Evolutionary conservation across 2,797 vertebrate species (phyloP).

Genomic region (Nothura maculosa): DNA sequence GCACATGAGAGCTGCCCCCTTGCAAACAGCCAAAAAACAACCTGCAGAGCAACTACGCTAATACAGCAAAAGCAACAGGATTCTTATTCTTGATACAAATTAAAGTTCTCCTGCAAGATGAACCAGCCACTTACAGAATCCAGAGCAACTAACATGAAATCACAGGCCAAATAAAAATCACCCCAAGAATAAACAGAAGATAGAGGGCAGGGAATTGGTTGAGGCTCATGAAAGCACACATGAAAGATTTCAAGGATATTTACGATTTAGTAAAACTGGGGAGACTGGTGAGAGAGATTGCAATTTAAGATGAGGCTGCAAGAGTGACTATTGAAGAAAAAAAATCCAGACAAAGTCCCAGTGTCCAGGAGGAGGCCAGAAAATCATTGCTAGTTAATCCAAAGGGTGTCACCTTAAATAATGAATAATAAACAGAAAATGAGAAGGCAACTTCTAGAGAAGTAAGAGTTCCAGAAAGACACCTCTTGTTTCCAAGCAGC

Average conservation of each 20-base stretch:
- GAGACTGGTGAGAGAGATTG: neutral
- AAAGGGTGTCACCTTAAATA: neutral
- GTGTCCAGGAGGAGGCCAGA: neutral
- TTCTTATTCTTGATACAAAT: neutral
- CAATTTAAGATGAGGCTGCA: slow-evolving; percentile 12
- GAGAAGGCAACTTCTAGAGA: slow-evolving; percentile 11
- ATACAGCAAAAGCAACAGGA: slow-evolving; percentile 4
- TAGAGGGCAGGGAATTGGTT: neutral
- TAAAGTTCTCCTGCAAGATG: neutral
- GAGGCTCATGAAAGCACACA: neutral
- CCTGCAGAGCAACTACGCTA: neutral
- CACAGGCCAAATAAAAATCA: neutral
- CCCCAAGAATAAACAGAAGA: neutral
- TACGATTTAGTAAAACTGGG: slow-evolving; percentile 10
- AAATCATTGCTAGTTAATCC: neutral
- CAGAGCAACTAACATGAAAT: neutral
- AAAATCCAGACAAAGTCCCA: neutral
- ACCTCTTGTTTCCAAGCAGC: slow-evolving; percentile 6
- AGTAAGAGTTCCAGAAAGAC: slow-evolving; percentile 9
- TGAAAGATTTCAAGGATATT: neutral
- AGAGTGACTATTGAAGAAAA: slow-evolving; percentile 22
- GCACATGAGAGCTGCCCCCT: neutral
- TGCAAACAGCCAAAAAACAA: neutral
- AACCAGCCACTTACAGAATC: neutral
- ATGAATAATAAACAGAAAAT: slow-evolving; percentile 1